These are phyloP conservation scores for Matsumyia berberina DNA, from an alignment of 2,888 invertebrate species.

Conservation along the genomic window DNA sequence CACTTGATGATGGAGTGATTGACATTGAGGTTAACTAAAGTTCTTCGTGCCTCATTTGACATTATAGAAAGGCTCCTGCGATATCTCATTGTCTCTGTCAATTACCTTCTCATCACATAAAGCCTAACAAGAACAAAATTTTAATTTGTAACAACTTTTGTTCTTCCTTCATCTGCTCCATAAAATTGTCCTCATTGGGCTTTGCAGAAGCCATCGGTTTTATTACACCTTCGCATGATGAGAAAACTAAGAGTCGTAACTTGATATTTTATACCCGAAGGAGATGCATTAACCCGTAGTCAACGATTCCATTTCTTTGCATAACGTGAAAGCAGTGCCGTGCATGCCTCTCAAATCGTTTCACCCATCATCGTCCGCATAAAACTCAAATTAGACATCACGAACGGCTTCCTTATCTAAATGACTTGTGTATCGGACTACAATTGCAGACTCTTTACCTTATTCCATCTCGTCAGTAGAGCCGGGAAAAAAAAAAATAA, in stretches of 20 bases:
- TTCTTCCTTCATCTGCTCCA: constrained; percentile 4
- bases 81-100: no score
- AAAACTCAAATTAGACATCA: constrained; percentile 75
- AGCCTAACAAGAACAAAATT: no score
- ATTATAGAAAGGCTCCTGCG: no score
- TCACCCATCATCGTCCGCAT: constrained; percentile 66
- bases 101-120: no score
- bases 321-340: constrained; percentile 3
- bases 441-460: constrained; percentile 68
- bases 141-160: no score
- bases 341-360: constrained; percentile 10
- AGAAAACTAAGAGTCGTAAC: not conserved
- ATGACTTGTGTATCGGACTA: constrained; percentile 72
- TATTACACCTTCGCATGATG: constrained; percentile 20
- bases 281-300: not conserved
- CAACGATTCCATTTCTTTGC: not conserved
- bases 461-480: constrained; percentile 25
- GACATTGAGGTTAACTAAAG: no score
- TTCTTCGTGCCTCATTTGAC: no score
- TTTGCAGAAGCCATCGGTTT: not conserved
- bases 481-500: not conserved
- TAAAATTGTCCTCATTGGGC: not conserved
- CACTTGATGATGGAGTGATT: no score
- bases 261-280: not conserved
- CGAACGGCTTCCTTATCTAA: constrained; percentile 76